Evolutionary conservation across 2,888 invertebrate species (phyloP).

Genomic region (Pyrocoelia pectoralis): DNA sequence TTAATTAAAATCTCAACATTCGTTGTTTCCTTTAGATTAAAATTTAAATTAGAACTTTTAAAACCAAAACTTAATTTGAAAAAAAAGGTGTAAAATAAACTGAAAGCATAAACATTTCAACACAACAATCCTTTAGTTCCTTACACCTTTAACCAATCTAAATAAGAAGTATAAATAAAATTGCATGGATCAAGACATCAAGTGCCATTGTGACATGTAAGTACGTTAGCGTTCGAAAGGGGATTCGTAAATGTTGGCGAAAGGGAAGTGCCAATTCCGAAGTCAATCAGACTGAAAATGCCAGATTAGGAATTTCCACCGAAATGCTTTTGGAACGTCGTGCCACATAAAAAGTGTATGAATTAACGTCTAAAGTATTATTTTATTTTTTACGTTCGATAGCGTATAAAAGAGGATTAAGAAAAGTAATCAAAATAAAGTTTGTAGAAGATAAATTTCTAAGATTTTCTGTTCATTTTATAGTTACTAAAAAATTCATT

Average conservation of each 20-base stretch:
- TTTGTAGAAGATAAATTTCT: too few species aligned
- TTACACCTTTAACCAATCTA: background rate
- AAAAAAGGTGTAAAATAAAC: background rate
- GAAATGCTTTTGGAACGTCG: conserved; percentile 17
- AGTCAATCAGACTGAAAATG: conserved; percentile 34
- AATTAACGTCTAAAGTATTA: background rate
- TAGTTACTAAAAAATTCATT: background rate
- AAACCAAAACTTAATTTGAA: background rate
- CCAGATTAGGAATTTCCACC: conserved; percentile 22
- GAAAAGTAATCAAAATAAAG: too few species aligned
- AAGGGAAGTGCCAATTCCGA: conserved; percentile 26
- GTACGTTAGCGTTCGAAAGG: conserved; percentile 22
- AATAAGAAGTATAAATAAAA: conserved; percentile 3
- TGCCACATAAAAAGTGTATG: background rate
- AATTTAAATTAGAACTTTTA: background rate
- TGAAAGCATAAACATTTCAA: background rate
- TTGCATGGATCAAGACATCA: conserved; percentile 18
- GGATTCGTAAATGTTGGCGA: conserved; percentile 29
- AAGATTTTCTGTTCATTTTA: background rate
- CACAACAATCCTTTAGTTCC: background rate
- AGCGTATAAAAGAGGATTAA: too few species aligned
- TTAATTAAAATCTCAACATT: background rate
- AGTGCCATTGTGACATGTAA: conserved; percentile 23
- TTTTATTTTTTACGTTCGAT: background rate
- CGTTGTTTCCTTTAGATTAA: background rate